phyloP scores from a whole-genome alignment of 1,140 invertebrate genomes.

The Papilio aristodemus region DNA sequence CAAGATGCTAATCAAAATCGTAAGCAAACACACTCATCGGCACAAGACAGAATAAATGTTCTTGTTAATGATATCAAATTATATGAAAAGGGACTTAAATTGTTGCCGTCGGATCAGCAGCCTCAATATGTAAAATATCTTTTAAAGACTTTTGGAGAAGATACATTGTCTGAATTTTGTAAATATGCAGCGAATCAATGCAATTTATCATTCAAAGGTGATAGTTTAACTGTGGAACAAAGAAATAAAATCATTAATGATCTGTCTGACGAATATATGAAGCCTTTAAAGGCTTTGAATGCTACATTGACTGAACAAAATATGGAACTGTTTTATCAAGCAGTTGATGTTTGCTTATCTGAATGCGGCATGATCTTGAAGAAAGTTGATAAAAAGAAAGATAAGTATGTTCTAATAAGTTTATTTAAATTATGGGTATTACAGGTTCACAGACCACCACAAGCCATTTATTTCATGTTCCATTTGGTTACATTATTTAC shows the following conservation, averaged over 20 bases:
- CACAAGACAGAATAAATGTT: constrained; percentile 91
- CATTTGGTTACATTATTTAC: too few species aligned
- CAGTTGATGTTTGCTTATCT: constrained; percentile 86
- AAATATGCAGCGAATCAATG: constrained; percentile 86
- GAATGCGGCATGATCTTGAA: constrained; percentile 91
- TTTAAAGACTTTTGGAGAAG: constrained; percentile 90
- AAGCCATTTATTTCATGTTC: too few species aligned
- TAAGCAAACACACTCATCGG: constrained; percentile 88
- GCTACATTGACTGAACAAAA: constrained; percentile 82
- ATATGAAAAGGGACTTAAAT: constrained; percentile 93
- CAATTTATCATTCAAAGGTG: constrained; percentile 81
- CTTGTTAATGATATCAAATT: constrained; percentile 88
- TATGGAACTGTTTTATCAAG: constrained; percentile 89
- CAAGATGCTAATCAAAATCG: constrained; percentile 84
- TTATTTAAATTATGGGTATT: too few species aligned
- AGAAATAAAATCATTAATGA: constrained; percentile 86
- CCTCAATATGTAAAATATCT: constrained; percentile 88
- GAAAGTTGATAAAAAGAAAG: constrained; percentile 83
- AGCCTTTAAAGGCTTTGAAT: constrained; percentile 82
- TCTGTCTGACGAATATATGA: constrained; percentile 84
- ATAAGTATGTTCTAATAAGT: constrained; percentile 58
- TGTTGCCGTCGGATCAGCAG: constrained; percentile 82
- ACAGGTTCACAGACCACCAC: too few species aligned
- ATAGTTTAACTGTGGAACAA: constrained; percentile 83
- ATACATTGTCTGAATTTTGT: constrained; percentile 90